Evolutionary conservation across 2,888 invertebrate genomes (phyloP), one percentile per base, ranked within the genome.

Genomic region (Eupsilia transversa): DNA sequence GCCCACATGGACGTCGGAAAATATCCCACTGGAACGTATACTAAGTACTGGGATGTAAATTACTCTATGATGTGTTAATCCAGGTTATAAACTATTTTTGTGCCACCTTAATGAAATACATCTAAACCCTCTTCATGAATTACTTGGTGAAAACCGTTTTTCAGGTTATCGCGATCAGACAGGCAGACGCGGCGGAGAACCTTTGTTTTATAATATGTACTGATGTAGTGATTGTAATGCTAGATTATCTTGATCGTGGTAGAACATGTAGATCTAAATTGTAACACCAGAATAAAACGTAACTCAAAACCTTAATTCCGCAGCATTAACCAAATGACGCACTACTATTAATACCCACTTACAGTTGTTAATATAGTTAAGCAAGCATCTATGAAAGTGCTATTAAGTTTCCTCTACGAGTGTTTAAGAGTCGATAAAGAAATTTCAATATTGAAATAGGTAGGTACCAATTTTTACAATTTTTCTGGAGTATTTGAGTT

Each of bases 371-470:
- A 68, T 73, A 65, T 75, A 49, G 43, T 27, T 72, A 74, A 60
- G 68, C 57, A 72, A 65, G 60, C 65, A 10, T 56, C 4, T 54
- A 23, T 57, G 33, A 68, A 69, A 78, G 75, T 73, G 75, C 73
- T 27, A 56, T 78, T 71, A 64, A 54, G 71, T 73, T 75, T 60
- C 67, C 41, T 27, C 66, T 12, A 52, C 52, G 35, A 20, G 5
- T 66, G 38, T 20, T 35, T 52, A 7, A 49, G 49, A 20, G 52
- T 35, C 12, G 20, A n/a, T 35, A 27, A 27, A 35, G 17, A 63
- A 63, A 49, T 52, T 65, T 35, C 49, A 35, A 17, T 35, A 33
- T 10, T 52, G 35, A 66, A n/a, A n/a, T 52, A 52, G n/a, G 20
- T 30, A 63, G 5, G 6, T 41, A 3, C 30, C 9, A 27, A 10